Evolutionary conservation across 1,140 invertebrate species (phyloP), one percentile per base, ranked within the genome.

Genomic region (Camponotus vicinus): DNA sequence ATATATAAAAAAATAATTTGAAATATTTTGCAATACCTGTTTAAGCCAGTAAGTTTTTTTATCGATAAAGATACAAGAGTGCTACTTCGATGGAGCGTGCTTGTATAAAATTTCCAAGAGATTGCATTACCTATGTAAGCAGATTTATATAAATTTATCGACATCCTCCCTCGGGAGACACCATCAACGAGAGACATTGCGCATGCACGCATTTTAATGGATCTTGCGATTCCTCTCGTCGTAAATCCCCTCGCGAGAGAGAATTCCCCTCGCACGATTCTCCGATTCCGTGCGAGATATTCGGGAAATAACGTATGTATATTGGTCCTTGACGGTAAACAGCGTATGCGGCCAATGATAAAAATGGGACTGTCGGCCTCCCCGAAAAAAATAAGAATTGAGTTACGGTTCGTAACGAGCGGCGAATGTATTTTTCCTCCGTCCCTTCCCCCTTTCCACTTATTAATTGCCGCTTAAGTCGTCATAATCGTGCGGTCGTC

Each of bases 131-230:
- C 18, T 27, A 1, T 27, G 6, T 63, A 63, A 61, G 15, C 73
- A 77, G 42, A 63, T 42, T 79, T 52, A 79, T 42, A 57, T 71
- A 42, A 71, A 71, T 71, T 40, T 57, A 80, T 55, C 27, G 32
- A 4, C 21, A 13, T 21, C n/a, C 27, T 63, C 45, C 45, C 9
- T 49, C n/a, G 66, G 9, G 49, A 73, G 42, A 79, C 37, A 37
- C 77, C 45, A 55, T 79, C 52, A 73, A 71, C 32, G 37, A 70
- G 42, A 18, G 8, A 49, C 75, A 52, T n/a, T 52, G 37, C 37
- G 32, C 63, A 69, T 34, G 61, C 67, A 76, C 40, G 32, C 76
- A 80, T 86, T 90, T 86, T 90, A 90, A 90, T 90, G 86, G 86
- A 84, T 42, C 67, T 82, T 61, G 40, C 67, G 34, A 78, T 67